These are phyloP conservation scores for Ceratotherium simum DNA, from an alignment of 2,113 vertebrate species.

Conservation along the genomic window DNA sequence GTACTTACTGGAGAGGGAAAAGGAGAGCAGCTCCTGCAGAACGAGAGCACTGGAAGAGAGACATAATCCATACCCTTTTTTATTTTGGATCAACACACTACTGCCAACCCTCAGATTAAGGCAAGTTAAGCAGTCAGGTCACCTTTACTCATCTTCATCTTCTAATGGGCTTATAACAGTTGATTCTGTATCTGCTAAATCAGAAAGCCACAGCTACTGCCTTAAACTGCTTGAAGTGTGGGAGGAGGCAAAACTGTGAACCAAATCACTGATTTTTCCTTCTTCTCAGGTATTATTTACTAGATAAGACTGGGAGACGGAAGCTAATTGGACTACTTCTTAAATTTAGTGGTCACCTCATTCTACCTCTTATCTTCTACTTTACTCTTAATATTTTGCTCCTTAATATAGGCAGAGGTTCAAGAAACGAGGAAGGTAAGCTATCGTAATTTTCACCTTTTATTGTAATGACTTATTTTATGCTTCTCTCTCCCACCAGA, in stretches of 20 bases:
- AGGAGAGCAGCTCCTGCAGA: background rate
- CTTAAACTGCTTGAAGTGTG: background rate
- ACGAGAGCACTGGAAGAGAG: background rate
- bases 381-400: conserved; percentile 42
- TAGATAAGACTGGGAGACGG: background rate
- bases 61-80: background rate
- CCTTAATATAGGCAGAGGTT: background rate
- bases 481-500: background rate
- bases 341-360: background rate
- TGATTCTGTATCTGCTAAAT: conserved; percentile 1
- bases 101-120: conserved; percentile 16
- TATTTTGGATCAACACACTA: conserved; percentile 2
- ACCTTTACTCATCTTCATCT: background rate
- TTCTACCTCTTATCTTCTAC: background rate
- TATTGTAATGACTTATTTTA: conserved; percentile 20
- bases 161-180: background rate
- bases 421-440: background rate
- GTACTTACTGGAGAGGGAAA: background rate
- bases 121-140: background rate
- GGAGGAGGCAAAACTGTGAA: background rate
- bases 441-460: conserved; percentile 18
- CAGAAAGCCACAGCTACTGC: conserved; percentile 3
- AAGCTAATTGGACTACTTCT: background rate
- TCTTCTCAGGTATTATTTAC: conserved; percentile 23
- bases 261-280: conserved; percentile 17